phyloP scores from a whole-genome alignment of 2,888 invertebrate species.

The Agrilus cyanescens region DNA sequence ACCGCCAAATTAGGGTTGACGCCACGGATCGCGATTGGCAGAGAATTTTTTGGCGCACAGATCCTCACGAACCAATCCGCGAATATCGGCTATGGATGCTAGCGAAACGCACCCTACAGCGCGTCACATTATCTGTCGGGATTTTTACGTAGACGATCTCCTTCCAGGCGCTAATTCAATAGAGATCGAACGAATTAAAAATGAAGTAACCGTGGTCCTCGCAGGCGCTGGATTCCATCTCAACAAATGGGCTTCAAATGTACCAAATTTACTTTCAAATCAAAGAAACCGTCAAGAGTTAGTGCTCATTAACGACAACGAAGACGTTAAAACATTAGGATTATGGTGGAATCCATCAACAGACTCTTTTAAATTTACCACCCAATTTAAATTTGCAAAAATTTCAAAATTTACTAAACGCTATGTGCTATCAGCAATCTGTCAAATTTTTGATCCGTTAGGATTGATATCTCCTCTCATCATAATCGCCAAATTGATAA shows the following conservation, averaged over 20 bases:
- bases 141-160: slow-evolving; percentile 15
- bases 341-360: too few relatives aligned
- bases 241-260: too few relatives aligned
- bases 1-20: neutral
- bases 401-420: slow-evolving; percentile 3
- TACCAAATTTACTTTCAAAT: too few relatives aligned
- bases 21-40: too few relatives aligned
- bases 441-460: too few relatives aligned
- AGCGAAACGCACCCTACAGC: too few relatives aligned
- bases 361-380: slow-evolving; percentile 4
- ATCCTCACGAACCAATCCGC: neutral
- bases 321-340: too few relatives aligned
- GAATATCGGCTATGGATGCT: neutral
- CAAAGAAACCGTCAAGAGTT: too few relatives aligned
- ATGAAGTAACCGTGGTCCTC: neutral
- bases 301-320: too few relatives aligned
- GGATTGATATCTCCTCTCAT: too few relatives aligned
- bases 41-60: neutral
- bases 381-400: slow-evolving; percentile 11
- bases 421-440: slow-evolving; percentile 1
- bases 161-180: slow-evolving; percentile 6
- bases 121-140: slow-evolving; percentile 5
- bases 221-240: slow-evolving; percentile 3
- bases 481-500: too few relatives aligned
- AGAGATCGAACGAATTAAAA: slow-evolving; percentile 1